Percentiles rank a stretch among this genome's conserved stretches.
Evolutionary conservation across 2,113 vertebrate genomes (phyloP).

Genomic region (Etia nguti): DNA sequence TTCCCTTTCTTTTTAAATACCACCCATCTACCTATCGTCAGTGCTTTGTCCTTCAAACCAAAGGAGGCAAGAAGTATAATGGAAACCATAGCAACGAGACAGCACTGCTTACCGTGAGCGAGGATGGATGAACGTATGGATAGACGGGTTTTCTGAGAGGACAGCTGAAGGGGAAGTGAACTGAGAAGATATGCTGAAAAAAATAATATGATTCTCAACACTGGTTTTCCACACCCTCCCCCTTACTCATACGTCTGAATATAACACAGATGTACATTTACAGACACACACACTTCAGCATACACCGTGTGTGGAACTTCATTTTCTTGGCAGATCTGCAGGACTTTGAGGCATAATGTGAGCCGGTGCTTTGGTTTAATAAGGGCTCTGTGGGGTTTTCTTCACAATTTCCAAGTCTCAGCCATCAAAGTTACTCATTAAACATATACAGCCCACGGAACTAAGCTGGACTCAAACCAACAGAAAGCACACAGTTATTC

Average conservation of each 20-base stretch:
- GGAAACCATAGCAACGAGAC: conserved; percentile 69
- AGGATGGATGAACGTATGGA: conserved; percentile 25
- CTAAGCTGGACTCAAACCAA: conserved; percentile 11
- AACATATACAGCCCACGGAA: background rate
- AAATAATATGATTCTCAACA: conserved; percentile 5
- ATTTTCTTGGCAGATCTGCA: conserved; percentile 26
- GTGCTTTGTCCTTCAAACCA: conserved; percentile 68
- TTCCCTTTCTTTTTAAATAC: conserved; percentile 14
- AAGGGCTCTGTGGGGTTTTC: conserved; percentile 16
- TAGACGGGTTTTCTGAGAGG: background rate
- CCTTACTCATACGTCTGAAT: background rate
- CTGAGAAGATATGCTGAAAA: background rate
- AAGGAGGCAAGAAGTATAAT: conserved; percentile 56
- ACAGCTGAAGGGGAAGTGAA: conserved; percentile 12
- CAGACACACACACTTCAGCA: background rate
- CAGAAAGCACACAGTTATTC: background rate
- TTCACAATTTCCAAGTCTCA: conserved; percentile 3
- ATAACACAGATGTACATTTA: background rate
- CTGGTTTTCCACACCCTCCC: background rate
- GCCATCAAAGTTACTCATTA: conserved; percentile 28
- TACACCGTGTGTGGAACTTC: background rate
- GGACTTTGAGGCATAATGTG: conserved; percentile 9
- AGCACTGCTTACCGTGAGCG: conserved; percentile 17
- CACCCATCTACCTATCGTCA: conserved; percentile 48
- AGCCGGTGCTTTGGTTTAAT: conserved; percentile 5